phyloP scores from a whole-genome alignment of 2,113 vertebrate species.

The Siniperca knerii region DNA sequence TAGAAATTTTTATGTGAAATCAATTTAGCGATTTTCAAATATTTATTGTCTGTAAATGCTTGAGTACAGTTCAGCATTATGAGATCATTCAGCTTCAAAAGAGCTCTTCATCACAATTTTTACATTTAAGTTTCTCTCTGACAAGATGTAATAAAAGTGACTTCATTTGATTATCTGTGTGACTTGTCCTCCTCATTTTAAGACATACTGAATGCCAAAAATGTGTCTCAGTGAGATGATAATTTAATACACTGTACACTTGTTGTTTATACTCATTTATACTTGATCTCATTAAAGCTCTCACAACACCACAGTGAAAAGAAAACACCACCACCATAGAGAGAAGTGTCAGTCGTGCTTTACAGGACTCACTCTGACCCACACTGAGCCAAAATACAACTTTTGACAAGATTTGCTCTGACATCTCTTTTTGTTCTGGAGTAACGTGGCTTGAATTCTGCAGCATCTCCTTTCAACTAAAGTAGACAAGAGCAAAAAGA shows the following conservation, averaged over 20 bases:
- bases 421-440: constrained; percentile 77
- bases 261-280: constrained; percentile 35
- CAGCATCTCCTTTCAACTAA: constrained; percentile 72
- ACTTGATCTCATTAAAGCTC: constrained; percentile 32
- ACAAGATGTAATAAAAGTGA: constrained; percentile 72
- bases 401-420: constrained; percentile 75
- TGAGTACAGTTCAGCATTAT: not conserved
- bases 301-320: constrained; percentile 26
- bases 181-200: constrained; percentile 17
- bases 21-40: constrained; percentile 24
- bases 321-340: constrained; percentile 28
- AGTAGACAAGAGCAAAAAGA: constrained; percentile 56
- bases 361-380: constrained; percentile 41
- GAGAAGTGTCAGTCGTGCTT: constrained; percentile 36
- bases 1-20: constrained; percentile 29
- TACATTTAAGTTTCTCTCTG: constrained; percentile 40
- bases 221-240: not conserved
- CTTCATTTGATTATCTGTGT: constrained; percentile 39
- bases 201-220: not conserved
- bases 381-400: constrained; percentile 52
- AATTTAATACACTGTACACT: constrained; percentile 3
- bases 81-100: constrained; percentile 6
- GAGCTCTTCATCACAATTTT: constrained; percentile 21
- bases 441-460: constrained; percentile 73
- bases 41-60: constrained; percentile 58